A percentile compares a stretch with the other conserved stretches of the same genome.
These are phyloP conservation scores for Sebastes oblongus DNA, from an alignment of 2,797 vertebrate species.

Conservation along the genomic window DNA sequence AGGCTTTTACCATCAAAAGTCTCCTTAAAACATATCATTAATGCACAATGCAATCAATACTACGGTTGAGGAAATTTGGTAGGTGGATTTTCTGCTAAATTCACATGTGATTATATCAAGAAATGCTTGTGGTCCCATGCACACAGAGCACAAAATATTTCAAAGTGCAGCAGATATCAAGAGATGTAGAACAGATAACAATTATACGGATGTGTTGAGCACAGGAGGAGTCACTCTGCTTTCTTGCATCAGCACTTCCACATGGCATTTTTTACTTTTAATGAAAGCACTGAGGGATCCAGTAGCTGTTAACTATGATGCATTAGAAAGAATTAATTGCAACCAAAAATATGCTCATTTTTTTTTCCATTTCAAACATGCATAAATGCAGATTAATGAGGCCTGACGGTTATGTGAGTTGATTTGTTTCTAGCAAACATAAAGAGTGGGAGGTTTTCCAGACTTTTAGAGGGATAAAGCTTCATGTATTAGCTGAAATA, in stretches of 20 bases:
- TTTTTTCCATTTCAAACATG: neutral
- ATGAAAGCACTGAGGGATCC: constrained; percentile 16
- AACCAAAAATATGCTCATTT: constrained; percentile 16
- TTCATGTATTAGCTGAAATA: constrained; percentile 11
- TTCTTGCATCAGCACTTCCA: constrained; percentile 48
- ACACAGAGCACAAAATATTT: constrained; percentile 23
- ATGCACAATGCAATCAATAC: neutral
- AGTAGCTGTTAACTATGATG: neutral
- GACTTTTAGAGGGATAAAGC: constrained; percentile 1
- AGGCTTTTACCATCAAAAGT: neutral
- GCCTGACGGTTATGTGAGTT: constrained; percentile 45
- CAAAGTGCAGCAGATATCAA: constrained; percentile 40
- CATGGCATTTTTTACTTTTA: constrained; percentile 51
- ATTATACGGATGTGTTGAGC: constrained; percentile 15
- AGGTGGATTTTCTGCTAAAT: constrained; percentile 3
- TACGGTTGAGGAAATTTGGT: neutral
- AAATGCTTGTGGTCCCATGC: constrained; percentile 7
- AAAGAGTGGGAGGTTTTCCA: constrained; percentile 55
- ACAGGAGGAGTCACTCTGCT: constrained; percentile 27
- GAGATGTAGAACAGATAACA: constrained; percentile 55
- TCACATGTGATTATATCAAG: neutral
- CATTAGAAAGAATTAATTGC: neutral
- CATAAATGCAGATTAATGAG: constrained; percentile 43
- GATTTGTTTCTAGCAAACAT: constrained; percentile 69
- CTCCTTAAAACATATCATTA: neutral